Evolutionary conservation across 1,140 invertebrate species (phyloP).

Genomic region (Littorina saxatilis): DNA sequence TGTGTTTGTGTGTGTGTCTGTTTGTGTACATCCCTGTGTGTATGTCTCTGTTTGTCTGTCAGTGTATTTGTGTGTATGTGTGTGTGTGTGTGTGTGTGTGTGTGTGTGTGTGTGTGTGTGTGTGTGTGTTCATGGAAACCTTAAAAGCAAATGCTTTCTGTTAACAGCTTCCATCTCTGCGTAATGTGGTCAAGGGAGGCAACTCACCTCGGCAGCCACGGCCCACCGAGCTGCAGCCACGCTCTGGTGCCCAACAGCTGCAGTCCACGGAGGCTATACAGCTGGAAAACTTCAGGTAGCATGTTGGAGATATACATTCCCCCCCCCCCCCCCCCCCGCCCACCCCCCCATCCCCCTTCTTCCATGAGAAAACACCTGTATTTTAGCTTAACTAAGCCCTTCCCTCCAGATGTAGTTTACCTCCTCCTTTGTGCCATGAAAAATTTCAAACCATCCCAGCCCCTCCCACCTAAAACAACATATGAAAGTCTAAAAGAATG

Average conservation of each 20-base stretch:
- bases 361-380: neutral
- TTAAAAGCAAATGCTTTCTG: neutral
- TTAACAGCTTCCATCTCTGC: constrained; percentile 61
- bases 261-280: constrained; percentile 62
- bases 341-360: too few species aligned
- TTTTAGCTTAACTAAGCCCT: neutral
- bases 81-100: constrained; percentile 13
- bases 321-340: too few species aligned
- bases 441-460: too few species aligned
- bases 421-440: too few species aligned
- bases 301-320: neutral
- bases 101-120: neutral
- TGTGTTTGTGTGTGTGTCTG: too few species aligned
- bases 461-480: too few species aligned
- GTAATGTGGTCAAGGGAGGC: constrained; percentile 40
- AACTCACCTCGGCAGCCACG: constrained; percentile 19
- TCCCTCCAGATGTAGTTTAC: neutral
- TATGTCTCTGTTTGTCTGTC: too few species aligned
- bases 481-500: too few species aligned
- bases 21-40: too few species aligned
- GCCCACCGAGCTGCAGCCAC: constrained; percentile 50
- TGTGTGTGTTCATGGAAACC: neutral
- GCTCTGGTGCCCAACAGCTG: constrained; percentile 53
- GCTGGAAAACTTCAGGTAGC: constrained; percentile 70
- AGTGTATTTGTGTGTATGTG: too few species aligned